These are phyloP conservation scores for Galeruca laticollis DNA, from an alignment of 2,888 invertebrate genomes.

Conservation along the genomic window DNA sequence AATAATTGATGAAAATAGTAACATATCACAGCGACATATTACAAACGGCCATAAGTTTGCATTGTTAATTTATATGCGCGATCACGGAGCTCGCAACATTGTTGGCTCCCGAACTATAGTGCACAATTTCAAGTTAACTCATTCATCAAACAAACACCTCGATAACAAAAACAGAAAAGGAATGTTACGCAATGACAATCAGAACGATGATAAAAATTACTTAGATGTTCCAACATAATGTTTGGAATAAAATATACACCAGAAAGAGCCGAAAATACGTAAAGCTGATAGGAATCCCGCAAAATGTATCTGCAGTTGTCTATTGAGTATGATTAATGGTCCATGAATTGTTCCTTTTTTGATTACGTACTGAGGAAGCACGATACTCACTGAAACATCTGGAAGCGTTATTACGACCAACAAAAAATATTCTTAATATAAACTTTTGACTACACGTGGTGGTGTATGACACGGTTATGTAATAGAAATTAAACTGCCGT, in stretches of 20 bases:
- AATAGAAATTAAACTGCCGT: neutral
- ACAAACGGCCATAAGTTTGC: too few species aligned
- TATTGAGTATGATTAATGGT: neutral
- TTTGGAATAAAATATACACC: neutral
- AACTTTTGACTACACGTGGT: neutral
- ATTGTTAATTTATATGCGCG: too few species aligned
- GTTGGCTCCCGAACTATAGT: too few species aligned
- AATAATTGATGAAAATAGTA: too few species aligned
- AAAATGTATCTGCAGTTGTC: neutral
- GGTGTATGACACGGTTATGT: neutral
- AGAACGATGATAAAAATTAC: neutral
- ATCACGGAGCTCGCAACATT: too few species aligned
- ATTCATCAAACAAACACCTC: too few species aligned
- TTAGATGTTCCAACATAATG: neutral
- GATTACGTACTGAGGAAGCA: neutral
- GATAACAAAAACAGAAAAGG: too few species aligned
- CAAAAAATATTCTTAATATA: conserved; percentile 1
- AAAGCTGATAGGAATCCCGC: neutral
- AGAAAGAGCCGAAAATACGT: neutral
- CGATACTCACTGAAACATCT: neutral
- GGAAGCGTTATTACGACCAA: neutral
- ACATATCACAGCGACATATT: too few species aligned
- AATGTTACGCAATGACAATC: too few species aligned
- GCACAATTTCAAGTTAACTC: too few species aligned
- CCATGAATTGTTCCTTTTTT: neutral